These are phyloP conservation scores for Syrmaticus mikado DNA, from an alignment of 2,113 vertebrate genomes.

Conservation along the genomic window DNA sequence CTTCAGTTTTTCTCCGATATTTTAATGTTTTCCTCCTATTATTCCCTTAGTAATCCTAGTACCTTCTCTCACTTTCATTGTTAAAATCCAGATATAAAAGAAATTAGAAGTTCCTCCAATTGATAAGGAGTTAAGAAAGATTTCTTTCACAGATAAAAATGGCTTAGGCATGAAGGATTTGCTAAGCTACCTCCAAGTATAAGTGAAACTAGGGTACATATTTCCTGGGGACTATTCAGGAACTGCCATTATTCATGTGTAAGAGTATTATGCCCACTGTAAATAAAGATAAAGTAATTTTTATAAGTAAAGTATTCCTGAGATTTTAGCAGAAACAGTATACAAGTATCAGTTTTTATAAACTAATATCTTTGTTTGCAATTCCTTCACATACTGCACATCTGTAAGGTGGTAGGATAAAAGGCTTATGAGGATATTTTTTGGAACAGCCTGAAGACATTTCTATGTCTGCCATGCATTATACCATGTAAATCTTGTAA, in stretches of 20 bases:
- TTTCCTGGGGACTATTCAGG: background rate
- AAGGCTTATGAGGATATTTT: background rate
- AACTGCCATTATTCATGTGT: background rate
- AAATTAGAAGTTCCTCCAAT: background rate
- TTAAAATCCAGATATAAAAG: background rate
- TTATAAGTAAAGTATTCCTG: background rate
- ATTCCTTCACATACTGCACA: background rate
- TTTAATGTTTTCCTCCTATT: background rate
- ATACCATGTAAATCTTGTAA: background rate
- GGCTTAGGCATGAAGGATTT: background rate
- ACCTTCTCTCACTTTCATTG: background rate
- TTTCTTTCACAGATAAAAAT: background rate
- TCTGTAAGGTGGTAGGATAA: background rate
- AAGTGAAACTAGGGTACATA: background rate
- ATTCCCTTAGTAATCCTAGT: background rate
- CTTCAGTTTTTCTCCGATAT: background rate
- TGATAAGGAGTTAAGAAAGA: background rate
- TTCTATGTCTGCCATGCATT: background rate
- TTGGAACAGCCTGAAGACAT: background rate
- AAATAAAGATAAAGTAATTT: constrained; percentile 15
- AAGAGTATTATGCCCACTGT: background rate
- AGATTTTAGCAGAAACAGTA: background rate
- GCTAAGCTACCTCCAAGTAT: background rate
- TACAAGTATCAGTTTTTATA: background rate
- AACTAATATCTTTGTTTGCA: background rate